These are phyloP conservation scores for Tympanoctomys barrerae DNA, from an alignment of 2,797 vertebrate genomes.

Conservation along the genomic window DNA sequence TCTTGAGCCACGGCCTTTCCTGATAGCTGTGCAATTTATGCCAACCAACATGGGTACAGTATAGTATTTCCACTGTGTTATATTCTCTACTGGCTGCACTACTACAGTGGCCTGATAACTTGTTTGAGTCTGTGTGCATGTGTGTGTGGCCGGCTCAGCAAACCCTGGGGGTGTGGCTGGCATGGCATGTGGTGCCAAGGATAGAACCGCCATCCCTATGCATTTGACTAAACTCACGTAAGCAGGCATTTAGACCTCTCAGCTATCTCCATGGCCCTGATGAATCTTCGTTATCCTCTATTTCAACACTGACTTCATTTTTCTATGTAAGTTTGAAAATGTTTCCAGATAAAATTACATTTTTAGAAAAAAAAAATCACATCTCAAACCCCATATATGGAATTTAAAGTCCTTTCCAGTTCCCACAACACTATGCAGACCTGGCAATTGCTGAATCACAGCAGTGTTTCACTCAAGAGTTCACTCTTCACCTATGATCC, in stretches of 20 bases:
- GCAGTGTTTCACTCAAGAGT: background rate
- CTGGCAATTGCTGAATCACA: background rate
- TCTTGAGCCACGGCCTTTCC: background rate
- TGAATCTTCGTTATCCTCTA: background rate
- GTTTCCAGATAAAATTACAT: constrained; percentile 8
- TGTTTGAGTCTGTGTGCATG: background rate
- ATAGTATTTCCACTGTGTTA: background rate
- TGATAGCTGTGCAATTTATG: background rate
- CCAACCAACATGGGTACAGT: background rate
- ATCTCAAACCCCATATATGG: background rate
- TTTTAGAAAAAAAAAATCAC: background rate
- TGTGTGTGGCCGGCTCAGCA: no score
- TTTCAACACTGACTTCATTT: background rate
- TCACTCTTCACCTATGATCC: background rate
- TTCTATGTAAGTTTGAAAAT: constrained; percentile 14
- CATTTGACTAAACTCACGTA: no score
- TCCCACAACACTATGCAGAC: background rate
- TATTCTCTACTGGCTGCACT: background rate
- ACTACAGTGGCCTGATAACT: background rate
- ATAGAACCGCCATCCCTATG: no score
- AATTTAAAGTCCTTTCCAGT: background rate
- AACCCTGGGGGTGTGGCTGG: no score
- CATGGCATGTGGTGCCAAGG: no score
- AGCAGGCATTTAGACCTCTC: no score
- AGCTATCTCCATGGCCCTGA: background rate